A percentile compares a stretch with the other conserved stretches of the same genome.
Evolutionary conservation across 2,113 vertebrate species (phyloP).

Genomic region (Nansenia antarctica): DNA sequence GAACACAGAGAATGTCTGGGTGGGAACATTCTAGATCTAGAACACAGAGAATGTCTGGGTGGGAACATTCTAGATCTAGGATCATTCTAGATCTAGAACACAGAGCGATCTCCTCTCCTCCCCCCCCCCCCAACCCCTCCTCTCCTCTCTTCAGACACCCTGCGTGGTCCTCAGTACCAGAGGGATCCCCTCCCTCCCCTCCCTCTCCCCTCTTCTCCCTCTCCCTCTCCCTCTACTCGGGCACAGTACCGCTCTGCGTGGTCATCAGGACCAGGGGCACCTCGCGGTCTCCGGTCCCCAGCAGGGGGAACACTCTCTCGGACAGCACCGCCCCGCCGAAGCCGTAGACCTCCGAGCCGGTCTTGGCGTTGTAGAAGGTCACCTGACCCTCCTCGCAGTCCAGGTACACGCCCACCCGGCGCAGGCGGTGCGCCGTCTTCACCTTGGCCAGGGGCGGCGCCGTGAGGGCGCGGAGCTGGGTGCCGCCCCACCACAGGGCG

Average conservation of each 20-base stretch:
- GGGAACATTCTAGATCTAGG: too few species aligned
- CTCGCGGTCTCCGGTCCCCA: slow-evolving; percentile 75
- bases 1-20: too few species aligned
- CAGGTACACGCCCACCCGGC: slow-evolving; percentile 70
- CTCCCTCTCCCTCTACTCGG: slow-evolving; percentile 11
- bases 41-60: too few species aligned
- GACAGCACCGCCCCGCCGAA: slow-evolving; percentile 48
- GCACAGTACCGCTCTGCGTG: slow-evolving; percentile 20
- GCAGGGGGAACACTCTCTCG: slow-evolving; percentile 67
- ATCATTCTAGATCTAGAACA: too few species aligned
- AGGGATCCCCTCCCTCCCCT: not conserved
- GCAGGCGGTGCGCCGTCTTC: slow-evolving; percentile 56
- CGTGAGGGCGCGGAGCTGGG: slow-evolving; percentile 68
- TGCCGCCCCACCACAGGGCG: slow-evolving; percentile 71
- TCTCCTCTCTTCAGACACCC: not conserved
- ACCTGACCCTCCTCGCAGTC: slow-evolving; percentile 73
- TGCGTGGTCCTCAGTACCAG: too few species aligned
- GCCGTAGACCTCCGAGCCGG: slow-evolving; percentile 64
- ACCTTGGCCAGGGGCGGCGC: slow-evolving; percentile 65
- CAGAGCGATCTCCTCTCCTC: too few species aligned
- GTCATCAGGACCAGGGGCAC: slow-evolving; percentile 66
- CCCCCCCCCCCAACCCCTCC: not conserved
- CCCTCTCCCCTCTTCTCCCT: not conserved
- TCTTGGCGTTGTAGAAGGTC: slow-evolving; percentile 72
- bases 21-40: too few species aligned